A percentile compares a stretch with the other conserved stretches of the same genome.
Conservation (phyloP, 2,888 invertebrate species). For the Mermis nigrescens region DNA sequence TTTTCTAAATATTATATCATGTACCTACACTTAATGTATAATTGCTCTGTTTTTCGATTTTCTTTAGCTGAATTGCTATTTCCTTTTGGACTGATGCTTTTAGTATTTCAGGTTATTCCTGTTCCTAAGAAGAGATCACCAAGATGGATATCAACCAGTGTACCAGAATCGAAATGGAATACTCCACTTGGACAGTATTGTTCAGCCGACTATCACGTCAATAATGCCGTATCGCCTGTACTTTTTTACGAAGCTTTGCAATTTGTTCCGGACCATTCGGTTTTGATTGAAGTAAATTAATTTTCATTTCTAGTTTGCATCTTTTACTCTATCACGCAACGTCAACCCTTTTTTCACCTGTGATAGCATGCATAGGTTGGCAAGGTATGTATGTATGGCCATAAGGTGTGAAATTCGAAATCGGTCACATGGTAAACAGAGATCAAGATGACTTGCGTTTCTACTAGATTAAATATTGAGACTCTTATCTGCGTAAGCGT, state of each 20-base stretch:
- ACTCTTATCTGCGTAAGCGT: no score
- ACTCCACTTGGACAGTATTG: slow-evolving; percentile 58
- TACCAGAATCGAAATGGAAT: slow-evolving; percentile 62
- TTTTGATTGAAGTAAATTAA: slow-evolving; percentile 49
- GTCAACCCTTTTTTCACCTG: not conserved
- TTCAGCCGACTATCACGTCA: slow-evolving; percentile 58
- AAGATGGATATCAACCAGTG: slow-evolving; percentile 74
- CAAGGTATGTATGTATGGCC: no score
- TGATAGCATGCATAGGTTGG: no score
- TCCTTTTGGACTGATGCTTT: no score
- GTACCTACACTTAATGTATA: no score
- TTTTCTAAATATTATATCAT: no score
- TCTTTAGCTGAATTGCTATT: no score
- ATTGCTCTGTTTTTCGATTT: no score
- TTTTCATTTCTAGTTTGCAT: not conserved
- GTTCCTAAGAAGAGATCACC: slow-evolving; percentile 38
- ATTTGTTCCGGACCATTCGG: slow-evolving; percentile 63
- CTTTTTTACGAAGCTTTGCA: slow-evolving; percentile 61
- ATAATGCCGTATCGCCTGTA: slow-evolving; percentile 80
- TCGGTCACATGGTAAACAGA: no score
- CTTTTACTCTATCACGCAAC: not conserved
- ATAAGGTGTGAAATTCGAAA: no score
- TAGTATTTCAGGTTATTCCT: slow-evolving; percentile 15
- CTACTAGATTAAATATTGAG: no score
- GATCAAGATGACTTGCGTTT: no score